Conservation (phyloP, 2,113 vertebrate species). For the Acrocephalus kingi region DNA sequence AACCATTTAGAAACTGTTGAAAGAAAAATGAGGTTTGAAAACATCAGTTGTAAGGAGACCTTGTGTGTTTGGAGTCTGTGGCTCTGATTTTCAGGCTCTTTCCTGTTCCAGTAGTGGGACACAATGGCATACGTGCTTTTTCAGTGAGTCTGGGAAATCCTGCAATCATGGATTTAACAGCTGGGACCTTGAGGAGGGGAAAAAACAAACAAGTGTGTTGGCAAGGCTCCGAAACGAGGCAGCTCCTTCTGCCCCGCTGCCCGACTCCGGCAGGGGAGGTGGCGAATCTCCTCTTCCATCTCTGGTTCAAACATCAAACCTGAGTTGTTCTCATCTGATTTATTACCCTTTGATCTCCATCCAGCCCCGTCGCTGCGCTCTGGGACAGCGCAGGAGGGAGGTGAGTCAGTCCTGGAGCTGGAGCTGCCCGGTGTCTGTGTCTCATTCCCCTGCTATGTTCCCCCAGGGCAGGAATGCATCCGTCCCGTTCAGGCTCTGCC, state of each 20-base stretch:
- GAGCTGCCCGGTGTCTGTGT: neutral
- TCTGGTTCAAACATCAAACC: neutral
- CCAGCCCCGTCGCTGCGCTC: neutral
- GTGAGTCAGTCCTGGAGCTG: conserved; percentile 14
- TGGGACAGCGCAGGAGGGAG: neutral
- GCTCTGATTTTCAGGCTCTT: neutral
- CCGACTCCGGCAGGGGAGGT: neutral
- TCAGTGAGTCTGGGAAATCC: neutral
- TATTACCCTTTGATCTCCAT: neutral
- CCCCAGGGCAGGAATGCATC: conserved; percentile 17
- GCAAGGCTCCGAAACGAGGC: neutral
- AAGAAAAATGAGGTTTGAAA: neutral
- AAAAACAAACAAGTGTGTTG: conserved; percentile 14
- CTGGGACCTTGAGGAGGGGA: conserved; percentile 32
- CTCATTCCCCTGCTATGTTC: conserved; percentile 10
- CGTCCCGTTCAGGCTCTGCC: neutral
- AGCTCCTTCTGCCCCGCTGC: neutral
- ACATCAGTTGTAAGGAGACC: neutral
- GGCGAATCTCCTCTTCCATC: neutral
- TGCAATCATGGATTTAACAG: conserved; percentile 21
- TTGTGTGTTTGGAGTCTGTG: neutral
- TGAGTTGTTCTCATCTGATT: neutral
- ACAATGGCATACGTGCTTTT: neutral
- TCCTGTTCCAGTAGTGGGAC: neutral
- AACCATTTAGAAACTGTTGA: neutral